phyloP scores from a whole-genome alignment of 2,113 vertebrate genomes.

The Hydrochoerus hydrochaeris region DNA sequence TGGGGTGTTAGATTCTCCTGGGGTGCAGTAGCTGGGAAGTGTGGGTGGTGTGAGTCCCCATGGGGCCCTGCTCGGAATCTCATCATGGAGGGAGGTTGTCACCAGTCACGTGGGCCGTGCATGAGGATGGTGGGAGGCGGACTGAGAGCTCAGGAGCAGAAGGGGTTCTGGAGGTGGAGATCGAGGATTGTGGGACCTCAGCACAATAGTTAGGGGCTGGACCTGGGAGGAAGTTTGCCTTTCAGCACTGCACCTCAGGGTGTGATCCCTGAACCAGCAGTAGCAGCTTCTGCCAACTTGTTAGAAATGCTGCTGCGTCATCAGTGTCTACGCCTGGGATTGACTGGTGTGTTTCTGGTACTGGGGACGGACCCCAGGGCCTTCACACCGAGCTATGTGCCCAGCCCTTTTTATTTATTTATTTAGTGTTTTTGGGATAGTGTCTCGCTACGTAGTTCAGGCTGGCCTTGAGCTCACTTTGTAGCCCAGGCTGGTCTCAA shows the following conservation, averaged over 20 bases:
- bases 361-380: not conserved
- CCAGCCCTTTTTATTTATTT: not conserved
- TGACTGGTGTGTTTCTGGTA: not conserved
- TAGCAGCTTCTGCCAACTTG: not conserved
- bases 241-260: not conserved
- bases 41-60: not conserved
- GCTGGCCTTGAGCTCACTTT: no score
- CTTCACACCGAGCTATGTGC: not conserved
- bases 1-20: not conserved
- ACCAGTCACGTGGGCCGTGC: rapidly evolving
- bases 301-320: not conserved
- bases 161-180: not conserved
- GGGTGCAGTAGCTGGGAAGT: rapidly evolving
- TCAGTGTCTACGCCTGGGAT: not conserved
- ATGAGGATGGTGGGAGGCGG: not conserved
- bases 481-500: no score
- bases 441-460: no score
- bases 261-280: not conserved
- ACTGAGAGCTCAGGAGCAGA: not conserved
- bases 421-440: no score
- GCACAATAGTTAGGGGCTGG: not conserved
- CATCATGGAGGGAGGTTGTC: not conserved
- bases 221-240: no score
- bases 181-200: not conserved
- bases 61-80: not conserved